Evolutionary conservation across 2,888 invertebrate genomes (phyloP).

Genomic region (Salpingus planirostris): DNA sequence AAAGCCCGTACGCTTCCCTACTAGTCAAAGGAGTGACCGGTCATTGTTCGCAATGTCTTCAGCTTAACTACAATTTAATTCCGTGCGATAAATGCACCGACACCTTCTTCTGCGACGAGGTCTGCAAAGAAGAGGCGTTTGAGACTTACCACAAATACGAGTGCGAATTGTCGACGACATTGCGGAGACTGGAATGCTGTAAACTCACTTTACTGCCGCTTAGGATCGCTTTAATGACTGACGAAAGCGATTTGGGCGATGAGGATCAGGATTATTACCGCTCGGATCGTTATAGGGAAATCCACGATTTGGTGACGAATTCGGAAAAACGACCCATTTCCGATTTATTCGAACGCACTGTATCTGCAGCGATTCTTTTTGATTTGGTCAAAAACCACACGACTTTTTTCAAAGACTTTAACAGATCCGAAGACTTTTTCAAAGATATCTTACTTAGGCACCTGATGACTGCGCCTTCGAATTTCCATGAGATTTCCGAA

Average conservation of each 20-base stretch:
- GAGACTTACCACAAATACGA: constrained; percentile 53
- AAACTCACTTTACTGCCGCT: too few species aligned
- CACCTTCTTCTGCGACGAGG: constrained; percentile 52
- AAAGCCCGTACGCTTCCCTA: not conserved
- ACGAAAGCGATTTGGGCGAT: too few species aligned
- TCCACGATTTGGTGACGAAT: not conserved
- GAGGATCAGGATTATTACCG: too few species aligned
- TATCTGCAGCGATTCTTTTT: not conserved
- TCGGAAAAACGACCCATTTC: not conserved
- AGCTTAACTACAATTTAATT: constrained; percentile 2
- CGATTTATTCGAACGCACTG: not conserved
- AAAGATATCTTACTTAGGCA: not conserved
- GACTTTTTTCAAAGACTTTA: not conserved
- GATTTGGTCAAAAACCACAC: not conserved
- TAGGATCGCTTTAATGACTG: too few species aligned
- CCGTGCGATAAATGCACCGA: constrained; percentile 51
- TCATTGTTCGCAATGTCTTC: constrained; percentile 1
- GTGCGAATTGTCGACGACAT: constrained; percentile 41
- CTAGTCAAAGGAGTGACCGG: not conserved
- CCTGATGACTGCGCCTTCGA: not conserved
- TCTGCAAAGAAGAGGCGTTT: constrained; percentile 48
- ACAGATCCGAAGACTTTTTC: not conserved
- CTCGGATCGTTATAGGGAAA: not conserved
- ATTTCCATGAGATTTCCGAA: not conserved
- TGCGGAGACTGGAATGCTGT: too few species aligned